Base-by-base conservation (phyloP, 2,113 vertebrate genomes). In the Pteruthius melanotis region DNA sequence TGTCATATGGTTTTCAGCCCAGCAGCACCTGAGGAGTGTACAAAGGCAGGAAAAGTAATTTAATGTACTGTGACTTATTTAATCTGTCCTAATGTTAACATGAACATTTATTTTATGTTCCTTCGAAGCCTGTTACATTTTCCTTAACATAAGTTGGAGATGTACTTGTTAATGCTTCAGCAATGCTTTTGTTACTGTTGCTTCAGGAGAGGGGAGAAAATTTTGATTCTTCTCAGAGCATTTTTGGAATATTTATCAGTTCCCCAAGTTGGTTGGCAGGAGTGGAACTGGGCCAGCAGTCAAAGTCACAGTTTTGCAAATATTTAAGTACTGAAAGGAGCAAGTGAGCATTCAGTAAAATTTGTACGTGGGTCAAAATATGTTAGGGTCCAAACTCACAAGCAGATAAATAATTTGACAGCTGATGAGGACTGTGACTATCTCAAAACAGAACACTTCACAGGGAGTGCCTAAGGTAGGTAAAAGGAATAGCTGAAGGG, bases 41-140 rank as follows among this genome's bases (percentile, higher is more conserved):
- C 54, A 94, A 71, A 89, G 20, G 57, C 53, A 93, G 78, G 66
- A 66, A 87, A 74, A 91, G 69, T 86, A 96, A 93, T 95, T 96
- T 93, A 94, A 96, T 94, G 84, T 91, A 84, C 93, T 95, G 84
- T 96, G 91, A 91, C 89, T 94, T 96, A 93, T 93, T 96, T 94
- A 93, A 97, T 94, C 72, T 74, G 18, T 72, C 94, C 87, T 91
- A 91, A 93, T 80, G 54, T 57, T 96, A 94, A 90, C 76, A 60
- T 39, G 87, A 82, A 89, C 11, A 90, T 96, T 94, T 89, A 85
- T 91, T 96, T 97, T 94, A 96, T 94, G 64, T 94, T 95, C 27
- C 11, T 91, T 94, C 57, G 57, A 85, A 97, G 57, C 8, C 59
- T 35, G 45, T 76, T 95, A 81, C 23, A 56, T 78, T 93, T 82